These are phyloP conservation scores for Brenthis hecate DNA, from an alignment of 2,888 invertebrate genomes.

Conservation along the genomic window DNA sequence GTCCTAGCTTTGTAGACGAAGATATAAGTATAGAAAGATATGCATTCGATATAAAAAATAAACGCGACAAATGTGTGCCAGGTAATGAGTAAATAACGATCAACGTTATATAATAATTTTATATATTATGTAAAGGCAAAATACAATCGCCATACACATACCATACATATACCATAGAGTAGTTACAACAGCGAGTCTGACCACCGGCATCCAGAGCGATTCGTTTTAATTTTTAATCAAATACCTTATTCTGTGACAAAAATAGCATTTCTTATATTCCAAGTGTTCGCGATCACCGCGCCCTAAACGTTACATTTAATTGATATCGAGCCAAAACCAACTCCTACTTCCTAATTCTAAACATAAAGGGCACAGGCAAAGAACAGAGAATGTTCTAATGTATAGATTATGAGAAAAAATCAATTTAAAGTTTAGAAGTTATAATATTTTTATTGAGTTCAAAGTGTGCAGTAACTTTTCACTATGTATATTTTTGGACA, in stretches of 20 bases:
- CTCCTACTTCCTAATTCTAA: constrained; percentile 38
- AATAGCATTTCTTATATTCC: constrained; percentile 73
- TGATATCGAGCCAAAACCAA: constrained; percentile 60
- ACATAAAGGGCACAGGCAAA: no score
- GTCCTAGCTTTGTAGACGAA: constrained; percentile 38
- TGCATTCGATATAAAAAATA: constrained; percentile 42
- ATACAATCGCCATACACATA: constrained; percentile 5
- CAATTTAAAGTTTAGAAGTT: no score
- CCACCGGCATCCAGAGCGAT: constrained; percentile 72
- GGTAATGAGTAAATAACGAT: constrained; percentile 2
- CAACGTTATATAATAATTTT: background rate
- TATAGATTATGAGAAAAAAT: no score
- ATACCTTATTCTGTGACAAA: constrained; percentile 74
- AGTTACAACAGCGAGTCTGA: constrained; percentile 52
- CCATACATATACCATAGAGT: constrained; percentile 34
- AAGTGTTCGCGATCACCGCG: constrained; percentile 59
- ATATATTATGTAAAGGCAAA: background rate
- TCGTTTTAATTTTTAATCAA: constrained; percentile 44
- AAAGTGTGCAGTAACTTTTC: no score
- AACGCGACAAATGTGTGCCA: constrained; percentile 31
- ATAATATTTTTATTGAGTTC: no score
- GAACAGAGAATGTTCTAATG: no score
- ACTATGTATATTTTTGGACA: no score
- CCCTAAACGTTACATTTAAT: constrained; percentile 51
- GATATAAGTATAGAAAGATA: constrained; percentile 36